Percentiles rank a stretch among this genome's conserved stretches.
phyloP scores from a whole-genome alignment of 2,888 invertebrate species.

The Saturnia pavonia region DNA sequence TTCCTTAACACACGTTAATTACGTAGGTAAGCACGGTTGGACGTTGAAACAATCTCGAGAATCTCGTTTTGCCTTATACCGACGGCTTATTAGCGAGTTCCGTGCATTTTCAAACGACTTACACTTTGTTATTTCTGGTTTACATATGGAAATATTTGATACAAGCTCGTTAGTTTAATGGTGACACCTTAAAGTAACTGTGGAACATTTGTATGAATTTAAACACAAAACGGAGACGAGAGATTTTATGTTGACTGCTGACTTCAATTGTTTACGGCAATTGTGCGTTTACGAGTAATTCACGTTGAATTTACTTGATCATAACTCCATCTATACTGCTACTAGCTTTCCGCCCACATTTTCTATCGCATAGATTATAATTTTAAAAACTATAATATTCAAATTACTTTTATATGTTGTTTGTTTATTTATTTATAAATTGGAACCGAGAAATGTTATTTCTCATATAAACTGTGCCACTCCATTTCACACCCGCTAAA shows the following conservation, averaged over 20 bases:
- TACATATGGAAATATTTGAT: constrained; percentile 19
- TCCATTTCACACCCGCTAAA: no score
- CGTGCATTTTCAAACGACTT: constrained; percentile 7
- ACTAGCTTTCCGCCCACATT: no score
- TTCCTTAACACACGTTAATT: constrained; percentile 57
- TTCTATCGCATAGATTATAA: no score
- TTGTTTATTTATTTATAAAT: no score
- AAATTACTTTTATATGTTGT: no score
- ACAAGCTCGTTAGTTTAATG: constrained; percentile 19
- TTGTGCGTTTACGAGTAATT: not conserved
- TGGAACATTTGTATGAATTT: constrained; percentile 10
- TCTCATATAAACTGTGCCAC: no score
- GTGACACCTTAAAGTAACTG: constrained; percentile 13
- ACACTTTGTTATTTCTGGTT: constrained; percentile 15
- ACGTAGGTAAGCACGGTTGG: constrained; percentile 41
- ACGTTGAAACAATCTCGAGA: constrained; percentile 36
- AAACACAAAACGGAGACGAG: not conserved
- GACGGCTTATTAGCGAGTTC: constrained; percentile 22
- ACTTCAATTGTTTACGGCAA: not conserved
- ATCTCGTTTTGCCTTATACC: constrained; percentile 33
- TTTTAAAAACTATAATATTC: no score
- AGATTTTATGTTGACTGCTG: not conserved
- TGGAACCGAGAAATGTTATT: no score
- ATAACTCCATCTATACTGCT: no score
- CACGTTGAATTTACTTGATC: no score